phyloP scores from a whole-genome alignment of 2,888 invertebrate species.

The Loripinus fragilis region DNA sequence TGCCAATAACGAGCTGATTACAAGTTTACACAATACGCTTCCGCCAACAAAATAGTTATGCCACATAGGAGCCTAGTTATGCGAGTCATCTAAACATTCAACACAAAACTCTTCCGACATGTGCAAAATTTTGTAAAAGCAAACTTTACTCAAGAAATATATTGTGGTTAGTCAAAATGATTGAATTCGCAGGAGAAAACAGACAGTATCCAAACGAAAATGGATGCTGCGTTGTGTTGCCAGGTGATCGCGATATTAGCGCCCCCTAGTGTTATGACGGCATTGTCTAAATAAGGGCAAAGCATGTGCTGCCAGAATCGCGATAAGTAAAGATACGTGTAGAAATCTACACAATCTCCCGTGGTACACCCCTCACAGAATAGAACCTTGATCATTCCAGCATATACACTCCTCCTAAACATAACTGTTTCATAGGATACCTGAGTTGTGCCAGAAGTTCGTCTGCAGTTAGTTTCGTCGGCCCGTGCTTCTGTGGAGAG shows the following conservation, averaged over 20 bases:
- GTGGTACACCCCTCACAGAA: constrained; percentile 7
- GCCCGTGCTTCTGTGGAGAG: constrained; percentile 1
- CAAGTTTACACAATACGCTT: not conserved
- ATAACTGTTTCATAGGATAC: constrained; percentile 11
- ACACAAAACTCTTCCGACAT: constrained; percentile 3
- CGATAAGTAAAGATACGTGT: constrained; percentile 36
- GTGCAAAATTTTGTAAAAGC: constrained; percentile 8
- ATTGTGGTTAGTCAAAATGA: not conserved
- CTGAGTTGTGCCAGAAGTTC: not conserved
- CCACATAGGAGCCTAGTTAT: not conserved
- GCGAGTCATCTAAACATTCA: not conserved
- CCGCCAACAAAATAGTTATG: constrained; percentile 4
- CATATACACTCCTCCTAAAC: constrained; percentile 13
- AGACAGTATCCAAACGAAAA: not conserved
- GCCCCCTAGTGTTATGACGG: constrained; percentile 55
- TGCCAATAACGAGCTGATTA: not conserved
- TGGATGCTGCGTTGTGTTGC: constrained; percentile 17
- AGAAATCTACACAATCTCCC: constrained; percentile 17
- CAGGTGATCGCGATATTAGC: constrained; percentile 17
- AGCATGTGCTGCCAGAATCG: constrained; percentile 66
- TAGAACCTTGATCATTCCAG: constrained; percentile 7
- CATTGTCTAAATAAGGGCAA: constrained; percentile 71
- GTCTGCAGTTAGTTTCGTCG: constrained; percentile 13
- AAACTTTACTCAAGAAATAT: not conserved
- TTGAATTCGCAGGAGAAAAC: not conserved